phyloP scores from a whole-genome alignment of 2,888 invertebrate species.

The Synanthedon vespiformis region DNA sequence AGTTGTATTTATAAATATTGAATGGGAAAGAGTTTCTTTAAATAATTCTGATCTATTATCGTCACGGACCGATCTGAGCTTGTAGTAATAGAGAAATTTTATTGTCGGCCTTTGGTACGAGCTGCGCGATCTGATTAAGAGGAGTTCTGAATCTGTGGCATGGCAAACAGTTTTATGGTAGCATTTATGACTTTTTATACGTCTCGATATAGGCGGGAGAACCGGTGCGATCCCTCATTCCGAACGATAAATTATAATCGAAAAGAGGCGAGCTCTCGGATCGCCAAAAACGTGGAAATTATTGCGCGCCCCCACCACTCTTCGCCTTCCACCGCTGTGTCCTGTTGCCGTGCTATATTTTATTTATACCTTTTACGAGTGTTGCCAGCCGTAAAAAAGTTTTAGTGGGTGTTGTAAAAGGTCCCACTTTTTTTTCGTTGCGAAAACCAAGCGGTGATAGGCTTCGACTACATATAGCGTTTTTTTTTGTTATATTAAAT shows the following conservation, averaged over 20 bases:
- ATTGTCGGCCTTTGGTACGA: not conserved
- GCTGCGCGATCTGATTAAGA: conserved; percentile 47
- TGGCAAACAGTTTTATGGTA: conserved; percentile 58
- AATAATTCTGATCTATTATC: conserved; percentile 3
- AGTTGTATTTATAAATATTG: too few species aligned
- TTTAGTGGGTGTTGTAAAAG: conserved; percentile 57
- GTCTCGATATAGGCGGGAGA: conserved; percentile 22
- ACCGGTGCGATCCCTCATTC: conserved; percentile 32
- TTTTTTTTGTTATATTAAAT: conserved; percentile 23
- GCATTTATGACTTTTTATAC: conserved; percentile 53
- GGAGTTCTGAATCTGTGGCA: conserved; percentile 20
- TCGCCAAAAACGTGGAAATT: conserved; percentile 58
- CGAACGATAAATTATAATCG: conserved; percentile 61
- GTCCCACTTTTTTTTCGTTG: conserved; percentile 32
- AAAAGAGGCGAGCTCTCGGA: conserved; percentile 51
- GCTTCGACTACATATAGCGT: conserved; percentile 20
- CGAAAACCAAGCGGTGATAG: conserved; percentile 40
- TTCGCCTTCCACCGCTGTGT: conserved; percentile 27
- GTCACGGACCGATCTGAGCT: conserved; percentile 1
- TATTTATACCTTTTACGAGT: conserved; percentile 62
- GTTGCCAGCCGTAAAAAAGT: conserved; percentile 58
- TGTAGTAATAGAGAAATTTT: conserved; percentile 4
- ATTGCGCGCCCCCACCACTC: conserved; percentile 39
- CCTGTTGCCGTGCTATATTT: conserved; percentile 53
- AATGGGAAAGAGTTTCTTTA: too few species aligned